phyloP scores from a whole-genome alignment of 2,113 vertebrate genomes.

The Ictalurus punctatus region DNA sequence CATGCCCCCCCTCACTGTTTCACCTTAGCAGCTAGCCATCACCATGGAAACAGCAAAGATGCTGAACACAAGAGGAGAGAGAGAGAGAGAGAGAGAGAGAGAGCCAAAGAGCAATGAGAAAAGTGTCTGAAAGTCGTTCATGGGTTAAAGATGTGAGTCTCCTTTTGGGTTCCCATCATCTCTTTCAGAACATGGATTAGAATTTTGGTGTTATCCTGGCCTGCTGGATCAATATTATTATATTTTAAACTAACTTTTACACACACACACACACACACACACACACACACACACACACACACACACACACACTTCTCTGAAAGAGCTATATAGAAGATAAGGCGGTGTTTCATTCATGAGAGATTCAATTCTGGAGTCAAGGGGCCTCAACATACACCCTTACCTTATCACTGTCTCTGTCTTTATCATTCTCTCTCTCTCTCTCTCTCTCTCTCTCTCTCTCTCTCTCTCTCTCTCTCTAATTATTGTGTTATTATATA shows the following conservation, averaged over 20 bases:
- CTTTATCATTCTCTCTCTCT: background rate
- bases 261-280: slow-evolving; percentile 14
- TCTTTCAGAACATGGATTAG: background rate
- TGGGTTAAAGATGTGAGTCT: slow-evolving; percentile 59
- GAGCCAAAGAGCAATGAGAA: slow-evolving; percentile 50
- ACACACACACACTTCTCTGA: slow-evolving; percentile 15
- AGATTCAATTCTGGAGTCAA: slow-evolving; percentile 63
- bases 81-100: slow-evolving; percentile 51
- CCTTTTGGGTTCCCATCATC: background rate
- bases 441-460: slow-evolving; percentile 39
- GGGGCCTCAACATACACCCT: slow-evolving; percentile 54
- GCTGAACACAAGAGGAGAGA: slow-evolving; percentile 61
- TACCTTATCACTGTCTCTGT: slow-evolving; percentile 28
- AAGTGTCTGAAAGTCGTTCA: slow-evolving; percentile 61
- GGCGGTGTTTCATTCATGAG: slow-evolving; percentile 70
- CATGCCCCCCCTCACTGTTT: slow-evolving; percentile 38
- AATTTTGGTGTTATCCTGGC: background rate
- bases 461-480: slow-evolving; percentile 34
- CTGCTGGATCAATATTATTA: background rate
- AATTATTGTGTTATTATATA: background rate
- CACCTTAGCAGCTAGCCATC: slow-evolving; percentile 65
- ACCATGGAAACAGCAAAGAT: slow-evolving; percentile 76
- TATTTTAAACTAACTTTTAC: slow-evolving; percentile 6
- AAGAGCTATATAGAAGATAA: slow-evolving; percentile 76
- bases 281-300: slow-evolving; percentile 21